Base-by-base conservation (phyloP, 2,888 invertebrate species). In the Dryocosmus kuriphilus region DNA sequence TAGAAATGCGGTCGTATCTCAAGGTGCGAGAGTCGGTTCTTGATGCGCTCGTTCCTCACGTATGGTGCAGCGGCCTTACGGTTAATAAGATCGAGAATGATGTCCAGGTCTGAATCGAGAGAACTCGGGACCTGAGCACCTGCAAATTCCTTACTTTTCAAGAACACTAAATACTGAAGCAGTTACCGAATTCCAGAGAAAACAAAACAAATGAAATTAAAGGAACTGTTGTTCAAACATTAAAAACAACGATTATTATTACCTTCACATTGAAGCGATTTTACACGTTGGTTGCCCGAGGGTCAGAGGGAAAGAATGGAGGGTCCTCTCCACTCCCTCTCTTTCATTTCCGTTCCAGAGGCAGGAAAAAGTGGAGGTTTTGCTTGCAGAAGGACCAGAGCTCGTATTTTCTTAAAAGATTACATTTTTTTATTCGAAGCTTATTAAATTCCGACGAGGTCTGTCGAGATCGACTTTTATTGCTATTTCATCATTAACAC, bases 1-100 rank as follows among this genome's bases (percentile, higher is more conserved):
- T 77, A 67, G 67, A 67, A 67, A 67, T 67, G 67, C 67, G 67
- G 67, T 22, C 67, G 67, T 67, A 67, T 67, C 67, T 67, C 41
- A 67, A 67, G 67, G 67, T 67, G 67, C 41, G 67, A 67, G 46
- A 24, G 67, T 67, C 19, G 27, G 41, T 27, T 67, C 67, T 67
- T 67, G 46, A 67, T 27, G 67, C 67, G 41, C 67, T 46, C 46
- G 46, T 67, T 67, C 67, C 67, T 67, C 67, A 67, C 41, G 67
- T 67, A 67, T 65, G 38, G 65, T 65, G 41, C 67, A 67, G 41
- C 46, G 22, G 67, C 67, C 24, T 67, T 41, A 46, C 67, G 27
- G 22, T 46, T 67, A 67, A 67, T 67, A 67, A 67, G 67, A 67
- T 30, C 67, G 46, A 67, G 67, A 67, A 67, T 67, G 46, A 67